Evolutionary conservation across 1,140 invertebrate species (phyloP).

Genomic region (Lanistes nyassanus): DNA sequence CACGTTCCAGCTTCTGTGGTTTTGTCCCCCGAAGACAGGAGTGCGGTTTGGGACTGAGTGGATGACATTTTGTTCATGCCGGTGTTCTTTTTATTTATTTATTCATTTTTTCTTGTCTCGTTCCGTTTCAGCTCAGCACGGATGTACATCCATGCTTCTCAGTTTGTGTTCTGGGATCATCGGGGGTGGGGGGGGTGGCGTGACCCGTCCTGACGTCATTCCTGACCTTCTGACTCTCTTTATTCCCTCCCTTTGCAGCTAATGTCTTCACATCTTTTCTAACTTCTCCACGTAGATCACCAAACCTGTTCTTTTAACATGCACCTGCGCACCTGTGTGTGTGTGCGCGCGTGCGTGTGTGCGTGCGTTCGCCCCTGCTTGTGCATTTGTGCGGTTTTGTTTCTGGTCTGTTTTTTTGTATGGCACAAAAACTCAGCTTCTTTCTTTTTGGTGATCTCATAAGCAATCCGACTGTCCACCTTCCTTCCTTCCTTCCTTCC

Average conservation of each 20-base stretch:
- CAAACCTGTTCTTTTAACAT: too few relatives aligned
- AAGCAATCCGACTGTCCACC: neutral
- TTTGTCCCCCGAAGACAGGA: too few relatives aligned
- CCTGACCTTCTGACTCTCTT: neutral
- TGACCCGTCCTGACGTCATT: neutral
- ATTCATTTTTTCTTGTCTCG: too few relatives aligned
- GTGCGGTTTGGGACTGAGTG: too few relatives aligned
- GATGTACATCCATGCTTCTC: neutral
- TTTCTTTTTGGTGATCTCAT: neutral
- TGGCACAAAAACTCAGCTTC: too few relatives aligned
- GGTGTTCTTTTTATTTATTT: too few relatives aligned
- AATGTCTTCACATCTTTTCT: too few relatives aligned
- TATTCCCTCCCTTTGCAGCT: neutral
- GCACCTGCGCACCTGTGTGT: neutral
- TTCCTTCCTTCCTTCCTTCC: too few relatives aligned
- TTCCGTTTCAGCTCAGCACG: too few relatives aligned
- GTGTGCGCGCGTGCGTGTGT: constrained; percentile 8
- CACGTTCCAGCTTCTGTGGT: too few relatives aligned
- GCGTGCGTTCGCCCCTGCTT: neutral
- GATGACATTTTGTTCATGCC: too few relatives aligned
- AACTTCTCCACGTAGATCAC: too few relatives aligned
- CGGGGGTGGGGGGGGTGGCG: neutral
- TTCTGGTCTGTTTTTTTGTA: neutral
- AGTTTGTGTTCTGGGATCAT: neutral
- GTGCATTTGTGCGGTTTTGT: neutral